These are phyloP conservation scores for Perizoma affinitatum DNA, from an alignment of 2,888 invertebrate species.

Conservation along the genomic window DNA sequence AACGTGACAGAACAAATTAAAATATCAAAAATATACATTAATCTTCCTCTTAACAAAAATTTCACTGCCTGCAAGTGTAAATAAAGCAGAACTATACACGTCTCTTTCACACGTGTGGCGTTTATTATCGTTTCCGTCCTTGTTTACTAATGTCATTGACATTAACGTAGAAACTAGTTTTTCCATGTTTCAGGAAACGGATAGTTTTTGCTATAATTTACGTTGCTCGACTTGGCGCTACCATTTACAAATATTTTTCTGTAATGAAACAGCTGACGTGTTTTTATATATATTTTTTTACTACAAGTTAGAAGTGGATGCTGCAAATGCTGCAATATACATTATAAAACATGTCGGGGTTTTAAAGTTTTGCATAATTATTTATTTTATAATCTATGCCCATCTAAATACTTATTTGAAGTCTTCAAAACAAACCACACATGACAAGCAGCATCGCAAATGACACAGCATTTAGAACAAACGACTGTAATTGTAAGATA, in stretches of 20 bases:
- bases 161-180: not conserved
- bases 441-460: constrained; percentile 16
- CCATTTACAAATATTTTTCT: too few relatives aligned
- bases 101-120: constrained; percentile 46
- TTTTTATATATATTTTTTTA: too few relatives aligned
- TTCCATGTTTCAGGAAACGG: constrained; percentile 1
- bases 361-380: too few relatives aligned
- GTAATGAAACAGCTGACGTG: too few relatives aligned
- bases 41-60: constrained; percentile 56
- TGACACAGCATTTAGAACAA: constrained; percentile 36
- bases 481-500: constrained; percentile 58
- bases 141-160: constrained; percentile 57
- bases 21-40: not conserved
- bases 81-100: constrained; percentile 45
- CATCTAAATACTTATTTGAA: not conserved
- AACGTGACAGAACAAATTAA: too few relatives aligned
- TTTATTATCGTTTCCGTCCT: constrained; percentile 40
- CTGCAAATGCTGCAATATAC: not conserved
- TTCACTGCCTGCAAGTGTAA: constrained; percentile 61
- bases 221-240: too few relatives aligned
- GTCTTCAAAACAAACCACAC: constrained; percentile 1
- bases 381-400: too few relatives aligned
- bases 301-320: not conserved
- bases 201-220: not conserved
- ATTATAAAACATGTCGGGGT: too few relatives aligned